Conservation (phyloP, 2,888 invertebrate genomes). For the Dasysyrphus tricinctus region DNA sequence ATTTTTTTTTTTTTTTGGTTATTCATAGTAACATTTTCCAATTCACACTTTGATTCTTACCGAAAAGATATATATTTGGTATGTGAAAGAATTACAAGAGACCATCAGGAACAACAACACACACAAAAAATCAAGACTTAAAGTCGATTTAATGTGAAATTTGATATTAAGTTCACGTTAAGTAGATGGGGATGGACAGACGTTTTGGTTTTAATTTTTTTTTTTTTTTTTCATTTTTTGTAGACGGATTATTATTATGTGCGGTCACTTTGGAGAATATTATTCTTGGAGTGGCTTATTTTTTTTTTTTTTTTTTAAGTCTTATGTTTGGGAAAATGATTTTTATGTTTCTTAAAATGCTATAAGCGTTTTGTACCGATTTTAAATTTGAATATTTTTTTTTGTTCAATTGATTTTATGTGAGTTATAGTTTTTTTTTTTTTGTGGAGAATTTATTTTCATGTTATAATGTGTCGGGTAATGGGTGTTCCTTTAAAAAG, state of each 20-base stretch:
- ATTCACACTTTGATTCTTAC: slow-evolving; percentile 73
- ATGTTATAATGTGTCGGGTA: slow-evolving; percentile 1
- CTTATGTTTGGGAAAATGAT: slow-evolving; percentile 23
- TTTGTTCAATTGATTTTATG: too few species aligned
- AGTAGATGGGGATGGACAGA: slow-evolving; percentile 60
- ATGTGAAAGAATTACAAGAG: slow-evolving; percentile 5
- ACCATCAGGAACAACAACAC: neutral
- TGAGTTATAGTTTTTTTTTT: neutral
- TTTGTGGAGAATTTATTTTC: neutral
- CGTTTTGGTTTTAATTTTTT: slow-evolving; percentile 31
- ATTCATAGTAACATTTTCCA: slow-evolving; percentile 69
- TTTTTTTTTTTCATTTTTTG: neutral
- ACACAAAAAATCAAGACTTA: slow-evolving; percentile 36
- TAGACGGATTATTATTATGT: slow-evolving; percentile 64
- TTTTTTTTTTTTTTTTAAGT: slow-evolving; percentile 37
- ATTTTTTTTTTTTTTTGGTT: slow-evolving; percentile 56
- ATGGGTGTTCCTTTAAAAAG: neutral
- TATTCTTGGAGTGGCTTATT: slow-evolving; percentile 52
- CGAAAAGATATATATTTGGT: slow-evolving; percentile 42
- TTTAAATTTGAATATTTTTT: slow-evolving; percentile 28
- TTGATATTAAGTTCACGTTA: slow-evolving; percentile 76
- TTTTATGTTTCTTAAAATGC: slow-evolving; percentile 64
- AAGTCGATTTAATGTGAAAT: slow-evolving; percentile 75
- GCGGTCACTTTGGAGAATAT: slow-evolving; percentile 62
- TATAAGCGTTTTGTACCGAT: slow-evolving; percentile 56